phyloP scores from a whole-genome alignment of 2,888 invertebrate species.

The Heteromyza rotundicornis region DNA sequence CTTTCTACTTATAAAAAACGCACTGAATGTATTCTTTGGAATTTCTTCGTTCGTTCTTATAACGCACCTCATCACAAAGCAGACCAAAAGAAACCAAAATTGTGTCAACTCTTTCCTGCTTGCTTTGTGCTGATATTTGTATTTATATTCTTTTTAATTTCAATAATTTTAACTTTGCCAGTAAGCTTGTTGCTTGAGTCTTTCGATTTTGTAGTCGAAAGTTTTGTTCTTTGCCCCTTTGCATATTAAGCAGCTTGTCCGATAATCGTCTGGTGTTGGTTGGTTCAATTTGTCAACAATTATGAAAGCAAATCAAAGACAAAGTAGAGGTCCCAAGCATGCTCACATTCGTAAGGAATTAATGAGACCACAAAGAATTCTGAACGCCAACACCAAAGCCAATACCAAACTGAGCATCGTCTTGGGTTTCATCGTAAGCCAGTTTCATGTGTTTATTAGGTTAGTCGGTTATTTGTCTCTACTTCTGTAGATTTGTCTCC shows the following conservation, averaged over 20 bases:
- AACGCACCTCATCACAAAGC: no score
- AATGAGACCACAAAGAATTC: no score
- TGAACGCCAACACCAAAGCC: background rate
- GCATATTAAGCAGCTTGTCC: constrained; percentile 2
- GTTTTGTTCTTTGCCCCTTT: constrained; percentile 9
- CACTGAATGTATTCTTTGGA: no score
- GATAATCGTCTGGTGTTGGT: background rate
- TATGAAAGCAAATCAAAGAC: no score
- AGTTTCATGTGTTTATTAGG: constrained; percentile 47
- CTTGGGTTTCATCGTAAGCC: no score
- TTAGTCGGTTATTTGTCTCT: constrained; percentile 49
- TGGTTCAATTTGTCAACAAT: no score
- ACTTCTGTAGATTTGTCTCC: constrained; percentile 33
- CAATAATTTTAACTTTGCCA: constrained; percentile 15
- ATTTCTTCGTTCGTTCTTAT: no score
- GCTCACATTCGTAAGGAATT: no score
- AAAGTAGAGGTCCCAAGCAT: no score
- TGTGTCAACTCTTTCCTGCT: constrained; percentile 4
- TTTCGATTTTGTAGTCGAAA: constrained; percentile 35
- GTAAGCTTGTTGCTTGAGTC: constrained; percentile 48
- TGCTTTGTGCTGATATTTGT: background rate
- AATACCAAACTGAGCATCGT: no score
- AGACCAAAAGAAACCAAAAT: background rate
- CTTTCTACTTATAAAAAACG: no score
- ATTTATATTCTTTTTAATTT: constrained; percentile 3